Conservation (phyloP, 2,797 vertebrate genomes). For the Novumbra hubbsi region DNA sequence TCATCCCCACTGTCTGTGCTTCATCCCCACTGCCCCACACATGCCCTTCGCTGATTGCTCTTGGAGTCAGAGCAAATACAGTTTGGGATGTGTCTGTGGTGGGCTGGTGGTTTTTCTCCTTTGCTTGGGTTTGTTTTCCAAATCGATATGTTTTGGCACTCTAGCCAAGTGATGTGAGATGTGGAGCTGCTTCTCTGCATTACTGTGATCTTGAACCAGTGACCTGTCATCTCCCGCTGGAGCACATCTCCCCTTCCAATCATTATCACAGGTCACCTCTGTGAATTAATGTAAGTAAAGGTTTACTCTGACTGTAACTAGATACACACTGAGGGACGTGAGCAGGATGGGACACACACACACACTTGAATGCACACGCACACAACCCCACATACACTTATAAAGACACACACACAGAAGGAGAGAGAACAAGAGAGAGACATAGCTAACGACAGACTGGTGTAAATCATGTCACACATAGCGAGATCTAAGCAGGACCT, state of each 20-base stretch:
- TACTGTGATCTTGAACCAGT: conserved; percentile 30
- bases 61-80: conserved; percentile 46
- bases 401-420: background rate
- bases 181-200: conserved; percentile 22
- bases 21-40: conserved; percentile 8
- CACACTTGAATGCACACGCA: background rate
- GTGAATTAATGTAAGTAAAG: conserved; percentile 11
- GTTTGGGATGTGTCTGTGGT: conserved; percentile 35
- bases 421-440: background rate
- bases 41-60: conserved; percentile 35
- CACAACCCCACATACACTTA: background rate
- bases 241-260: conserved; percentile 7
- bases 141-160: conserved; percentile 63
- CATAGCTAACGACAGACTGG: no score
- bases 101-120: conserved; percentile 49
- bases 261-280: conserved; percentile 17
- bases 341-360: background rate
- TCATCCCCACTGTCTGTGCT: no score
- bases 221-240: background rate
- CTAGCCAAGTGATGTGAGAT: conserved; percentile 42
- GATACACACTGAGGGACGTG: background rate
- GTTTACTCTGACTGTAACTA: conserved; percentile 1
- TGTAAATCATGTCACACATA: no score
- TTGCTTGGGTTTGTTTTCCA: conserved; percentile 45
- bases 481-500: no score